phyloP scores from a whole-genome alignment of 2,113 vertebrate species.

The Passer montanus region DNA sequence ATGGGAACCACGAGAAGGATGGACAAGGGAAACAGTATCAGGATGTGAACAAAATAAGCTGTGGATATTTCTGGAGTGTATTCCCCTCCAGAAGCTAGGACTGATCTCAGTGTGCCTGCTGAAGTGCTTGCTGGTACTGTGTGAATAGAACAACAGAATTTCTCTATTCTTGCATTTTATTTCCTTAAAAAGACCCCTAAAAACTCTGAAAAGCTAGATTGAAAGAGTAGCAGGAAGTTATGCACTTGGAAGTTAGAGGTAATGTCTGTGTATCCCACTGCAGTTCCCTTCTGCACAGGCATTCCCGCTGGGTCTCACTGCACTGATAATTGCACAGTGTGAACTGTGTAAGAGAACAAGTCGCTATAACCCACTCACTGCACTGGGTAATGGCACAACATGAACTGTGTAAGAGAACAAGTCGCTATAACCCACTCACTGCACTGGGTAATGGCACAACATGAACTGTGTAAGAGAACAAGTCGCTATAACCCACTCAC shows the following conservation, averaged over 20 bases:
- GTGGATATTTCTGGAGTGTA: neutral
- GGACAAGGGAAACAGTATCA: neutral
- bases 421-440: neutral
- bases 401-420: neutral
- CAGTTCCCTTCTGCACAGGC: accelerated
- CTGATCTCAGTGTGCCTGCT: neutral
- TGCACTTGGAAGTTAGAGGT: neutral
- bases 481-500: neutral
- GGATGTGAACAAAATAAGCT: neutral
- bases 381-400: neutral
- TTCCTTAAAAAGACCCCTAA: neutral
- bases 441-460: too few relatives aligned
- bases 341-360: neutral
- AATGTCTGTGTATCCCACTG: neutral
- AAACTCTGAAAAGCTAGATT: neutral
- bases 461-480: too few relatives aligned
- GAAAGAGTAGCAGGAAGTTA: neutral
- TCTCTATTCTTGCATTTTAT: neutral
- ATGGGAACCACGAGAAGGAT: neutral
- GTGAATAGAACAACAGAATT: neutral
- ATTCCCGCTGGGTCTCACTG: neutral
- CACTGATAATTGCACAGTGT: neutral
- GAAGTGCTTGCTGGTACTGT: neutral
- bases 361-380: neutral
- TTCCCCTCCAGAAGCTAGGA: neutral